These are phyloP conservation scores for Linurgus olivaceus DNA, from an alignment of 2,797 vertebrate species.

Conservation along the genomic window DNA sequence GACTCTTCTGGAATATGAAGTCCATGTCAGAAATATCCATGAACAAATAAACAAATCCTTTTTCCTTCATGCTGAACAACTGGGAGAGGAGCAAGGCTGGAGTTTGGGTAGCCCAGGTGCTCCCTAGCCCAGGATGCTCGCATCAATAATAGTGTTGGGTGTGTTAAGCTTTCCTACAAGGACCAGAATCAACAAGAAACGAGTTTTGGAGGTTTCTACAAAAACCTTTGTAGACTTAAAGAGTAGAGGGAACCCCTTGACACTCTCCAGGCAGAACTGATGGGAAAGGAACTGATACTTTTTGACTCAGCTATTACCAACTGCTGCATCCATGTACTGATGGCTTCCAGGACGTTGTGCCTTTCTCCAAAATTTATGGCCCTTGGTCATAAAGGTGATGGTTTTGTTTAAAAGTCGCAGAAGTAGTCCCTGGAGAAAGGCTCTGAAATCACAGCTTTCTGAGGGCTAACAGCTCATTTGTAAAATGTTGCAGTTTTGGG, in stretches of 20 bases:
- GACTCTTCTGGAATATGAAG: constrained; percentile 16
- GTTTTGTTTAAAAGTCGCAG: neutral
- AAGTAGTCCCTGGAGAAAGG: neutral
- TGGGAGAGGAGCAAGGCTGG: neutral
- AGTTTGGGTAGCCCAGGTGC: neutral
- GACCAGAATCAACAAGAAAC: neutral
- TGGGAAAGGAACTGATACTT: neutral
- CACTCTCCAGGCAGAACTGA: neutral
- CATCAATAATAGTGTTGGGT: neutral
- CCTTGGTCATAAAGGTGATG: neutral
- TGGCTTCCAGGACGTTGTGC: neutral
- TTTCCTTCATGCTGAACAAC: neutral
- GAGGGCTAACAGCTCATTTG: neutral
- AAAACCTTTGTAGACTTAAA: neutral
- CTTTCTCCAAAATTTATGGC: neutral
- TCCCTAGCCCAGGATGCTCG: neutral
- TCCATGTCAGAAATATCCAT: neutral
- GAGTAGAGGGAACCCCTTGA: neutral
- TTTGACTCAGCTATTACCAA: neutral
- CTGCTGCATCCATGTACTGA: neutral
- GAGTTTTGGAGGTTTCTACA: neutral
- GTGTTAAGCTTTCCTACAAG: neutral
- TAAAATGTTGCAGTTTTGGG: neutral
- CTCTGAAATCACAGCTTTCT: neutral
- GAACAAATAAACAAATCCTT: constrained; percentile 13